Percentiles rank a stretch among this genome's conserved stretches.
Evolutionary conservation across 2,113 vertebrate genomes (phyloP).

Genomic region (Natator depressus): DNA sequence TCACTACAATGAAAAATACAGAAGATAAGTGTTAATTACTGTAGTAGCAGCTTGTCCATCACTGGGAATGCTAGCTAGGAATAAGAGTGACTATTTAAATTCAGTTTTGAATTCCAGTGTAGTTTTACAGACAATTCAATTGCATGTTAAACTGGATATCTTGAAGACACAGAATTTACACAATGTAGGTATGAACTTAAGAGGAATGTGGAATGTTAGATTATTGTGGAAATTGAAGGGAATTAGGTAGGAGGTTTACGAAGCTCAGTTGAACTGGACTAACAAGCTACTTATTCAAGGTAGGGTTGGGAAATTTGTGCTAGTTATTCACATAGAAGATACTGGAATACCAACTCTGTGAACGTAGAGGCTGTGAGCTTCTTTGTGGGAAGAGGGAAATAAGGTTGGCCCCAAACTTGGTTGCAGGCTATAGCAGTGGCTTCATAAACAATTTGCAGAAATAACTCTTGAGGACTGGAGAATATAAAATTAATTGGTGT

Average conservation of each 20-base stretch:
- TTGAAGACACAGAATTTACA: not conserved
- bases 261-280: not conserved
- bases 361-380: not conserved
- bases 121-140: not conserved
- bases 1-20: not conserved
- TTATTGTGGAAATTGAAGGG: not conserved
- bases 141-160: not conserved
- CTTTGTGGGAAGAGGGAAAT: accelerated
- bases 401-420: not conserved
- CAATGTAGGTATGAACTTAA: not conserved
- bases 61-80: not conserved
- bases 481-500: not conserved
- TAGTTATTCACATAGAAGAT: not conserved
- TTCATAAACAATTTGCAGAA: not conserved
- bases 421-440: not conserved
- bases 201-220: not conserved
- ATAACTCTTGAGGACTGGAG: not conserved
- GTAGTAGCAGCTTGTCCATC: not conserved
- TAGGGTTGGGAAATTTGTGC: not conserved
- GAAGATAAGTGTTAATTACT: not conserved
- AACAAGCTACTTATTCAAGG: not conserved
- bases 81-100: not conserved
- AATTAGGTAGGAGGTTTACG: not conserved
- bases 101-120: not conserved
- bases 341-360: not conserved